These are phyloP conservation scores for Bujurquina vittata DNA, from an alignment of 2,113 vertebrate species.

Conservation along the genomic window DNA sequence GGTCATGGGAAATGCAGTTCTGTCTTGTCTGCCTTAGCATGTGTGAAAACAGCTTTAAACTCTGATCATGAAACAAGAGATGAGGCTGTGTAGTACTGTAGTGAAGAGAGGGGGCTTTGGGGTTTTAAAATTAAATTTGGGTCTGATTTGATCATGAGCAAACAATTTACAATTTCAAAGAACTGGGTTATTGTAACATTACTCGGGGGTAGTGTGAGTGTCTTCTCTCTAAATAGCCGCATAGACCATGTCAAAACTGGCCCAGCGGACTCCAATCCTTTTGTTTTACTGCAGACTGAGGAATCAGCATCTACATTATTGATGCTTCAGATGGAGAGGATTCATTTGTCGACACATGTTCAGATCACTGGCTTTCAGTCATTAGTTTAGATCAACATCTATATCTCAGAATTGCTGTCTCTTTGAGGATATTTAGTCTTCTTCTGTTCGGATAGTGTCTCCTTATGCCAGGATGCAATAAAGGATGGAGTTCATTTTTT, in stretches of 20 bases:
- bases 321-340: constrained; percentile 27
- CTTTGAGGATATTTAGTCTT: constrained; percentile 4
- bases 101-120: not conserved
- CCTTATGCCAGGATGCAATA: not conserved
- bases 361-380: constrained; percentile 43
- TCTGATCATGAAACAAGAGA: constrained; percentile 23
- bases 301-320: constrained; percentile 54
- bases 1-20: constrained; percentile 45
- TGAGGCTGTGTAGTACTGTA: not conserved
- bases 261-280: constrained; percentile 18
- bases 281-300: constrained; percentile 11
- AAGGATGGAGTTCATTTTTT: not conserved
- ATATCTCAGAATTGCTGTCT: constrained; percentile 12
- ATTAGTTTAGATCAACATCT: constrained; percentile 25
- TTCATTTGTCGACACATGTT: constrained; percentile 56
- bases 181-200: constrained; percentile 44
- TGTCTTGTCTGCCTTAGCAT: constrained; percentile 12
- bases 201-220: constrained; percentile 29
- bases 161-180: constrained; percentile 59
- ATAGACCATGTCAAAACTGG: constrained; percentile 15
- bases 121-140: constrained; percentile 51
- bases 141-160: constrained; percentile 48
- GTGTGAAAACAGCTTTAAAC: not conserved
- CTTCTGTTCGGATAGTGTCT: not conserved
- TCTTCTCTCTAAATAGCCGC: constrained; percentile 42